These are phyloP conservation scores for Montipora efflorescens DNA, from an alignment of 64 coral and sea anemone species.

Conservation along the genomic window DNA sequence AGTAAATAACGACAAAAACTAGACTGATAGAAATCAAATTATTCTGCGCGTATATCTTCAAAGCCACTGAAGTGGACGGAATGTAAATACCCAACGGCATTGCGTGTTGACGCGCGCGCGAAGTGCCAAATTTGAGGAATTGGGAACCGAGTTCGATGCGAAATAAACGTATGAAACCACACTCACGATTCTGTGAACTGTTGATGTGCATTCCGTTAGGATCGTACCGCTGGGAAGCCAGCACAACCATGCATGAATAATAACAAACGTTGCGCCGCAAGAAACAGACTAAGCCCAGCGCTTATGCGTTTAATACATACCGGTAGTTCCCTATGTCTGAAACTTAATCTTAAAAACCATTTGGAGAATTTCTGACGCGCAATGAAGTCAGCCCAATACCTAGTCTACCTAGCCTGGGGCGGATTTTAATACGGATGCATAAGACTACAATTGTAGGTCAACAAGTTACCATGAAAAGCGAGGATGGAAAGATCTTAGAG, in stretches of 20 bases:
- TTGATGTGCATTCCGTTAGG: not conserved
- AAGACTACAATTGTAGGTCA: not conserved
- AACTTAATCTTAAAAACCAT: conserved; percentile 50
- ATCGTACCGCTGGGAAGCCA: not conserved
- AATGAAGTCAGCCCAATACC: not conserved
- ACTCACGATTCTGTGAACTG: not conserved
- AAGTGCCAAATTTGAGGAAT: not conserved
- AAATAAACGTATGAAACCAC: not conserved
- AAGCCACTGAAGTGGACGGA: not conserved
- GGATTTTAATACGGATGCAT: not conserved
- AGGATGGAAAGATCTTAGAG: no score
- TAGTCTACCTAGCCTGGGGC: not conserved
- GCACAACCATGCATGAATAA: not conserved
- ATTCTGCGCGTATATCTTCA: not conserved
- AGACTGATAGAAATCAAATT: conserved; percentile 7
- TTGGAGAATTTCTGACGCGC: conserved; percentile 35
- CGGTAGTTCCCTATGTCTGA: not conserved
- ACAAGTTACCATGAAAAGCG: conserved; percentile 48
- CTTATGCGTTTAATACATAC: not conserved
- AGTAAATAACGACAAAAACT: not conserved
- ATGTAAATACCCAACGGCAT: conserved; percentile 24
- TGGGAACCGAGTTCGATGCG: not conserved
- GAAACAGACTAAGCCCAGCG: not conserved
- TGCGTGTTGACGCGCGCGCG: not conserved
- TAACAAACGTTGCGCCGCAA: not conserved